These are phyloP conservation scores for Prolemur simus DNA, from an alignment of 2,113 vertebrate species.

Conservation along the genomic window DNA sequence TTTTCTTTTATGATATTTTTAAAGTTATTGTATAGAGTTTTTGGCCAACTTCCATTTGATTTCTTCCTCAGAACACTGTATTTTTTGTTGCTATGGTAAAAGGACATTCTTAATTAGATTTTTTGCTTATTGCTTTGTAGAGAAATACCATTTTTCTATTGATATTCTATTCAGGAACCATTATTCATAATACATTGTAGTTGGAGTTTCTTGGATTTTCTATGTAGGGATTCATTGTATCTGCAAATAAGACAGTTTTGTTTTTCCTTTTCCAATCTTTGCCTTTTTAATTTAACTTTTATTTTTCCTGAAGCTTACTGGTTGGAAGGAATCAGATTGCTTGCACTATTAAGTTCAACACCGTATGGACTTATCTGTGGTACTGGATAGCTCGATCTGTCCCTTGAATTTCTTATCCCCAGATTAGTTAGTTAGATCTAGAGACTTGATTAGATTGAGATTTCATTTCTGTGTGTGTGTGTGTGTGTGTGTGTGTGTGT, in stretches of 20 bases:
- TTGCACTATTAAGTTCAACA: background rate
- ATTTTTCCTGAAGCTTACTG: background rate
- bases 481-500: background rate
- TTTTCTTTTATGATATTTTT: background rate
- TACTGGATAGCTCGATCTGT: background rate
- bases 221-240: slow-evolving; percentile 27
- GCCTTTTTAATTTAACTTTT: background rate
- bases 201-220: background rate
- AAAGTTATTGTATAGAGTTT: background rate
- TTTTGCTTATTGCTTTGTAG: slow-evolving; percentile 28
- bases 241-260: background rate
- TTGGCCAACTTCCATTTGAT: background rate
- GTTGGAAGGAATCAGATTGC: background rate
- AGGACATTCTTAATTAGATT: slow-evolving; percentile 47
- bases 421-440: background rate
- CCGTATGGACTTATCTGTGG: background rate
- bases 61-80: slow-evolving; percentile 9
- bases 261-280: slow-evolving; percentile 16
- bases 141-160: slow-evolving; percentile 36
- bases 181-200: background rate
- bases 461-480: background rate
- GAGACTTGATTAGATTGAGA: background rate
- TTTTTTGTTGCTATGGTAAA: slow-evolving; percentile 42
- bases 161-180: background rate
- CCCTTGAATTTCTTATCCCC: background rate